Base-by-base conservation (phyloP, 2,888 invertebrate genomes). In the Erebia ligea region DNA sequence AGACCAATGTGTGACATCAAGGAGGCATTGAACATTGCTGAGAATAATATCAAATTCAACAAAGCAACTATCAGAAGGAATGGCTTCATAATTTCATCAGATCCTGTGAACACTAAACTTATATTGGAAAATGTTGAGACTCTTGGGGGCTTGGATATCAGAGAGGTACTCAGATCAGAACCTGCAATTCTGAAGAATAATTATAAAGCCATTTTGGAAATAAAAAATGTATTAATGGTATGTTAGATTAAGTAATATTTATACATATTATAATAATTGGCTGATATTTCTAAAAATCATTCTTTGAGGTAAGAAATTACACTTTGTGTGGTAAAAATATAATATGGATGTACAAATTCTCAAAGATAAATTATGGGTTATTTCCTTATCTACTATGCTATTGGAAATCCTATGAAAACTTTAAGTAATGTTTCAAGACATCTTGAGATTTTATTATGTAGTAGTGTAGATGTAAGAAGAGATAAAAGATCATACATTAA, bases 111-210 rank as follows among this genome's bases (percentile, higher is more conserved):
- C 76, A 90, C 95, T 0, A 88, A 88, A 70, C 86, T 93, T 15
- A 94, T 96, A 54, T 78, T 96, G 2, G 83, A 88, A 8, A 92
- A 94, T 80, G 93, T 96, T 58, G 84, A 88, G 1, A 86, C 84
- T 0, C 82, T 96, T 50, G 94, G 93, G 66, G 95, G 94, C 0
- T 78, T 94, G 1, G 92, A 95, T 76, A 93, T 96, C 62, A 86
- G 87, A 69, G 90, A 93, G 15, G 93, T 94, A 48, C 90, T 95
- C 50, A 88, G 83, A 78, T 83, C 82, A 21, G 93, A 94, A 78
- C 97, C 96, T 13, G 95, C 95, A 75, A 93, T 97, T 75, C 84
- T 96, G 64, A 95, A 94, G 87, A 94, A 95, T 67, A 90, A 94
- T 64, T 94, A 94, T 71, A 92, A 93, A 72, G 85, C 95, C 19